These are phyloP conservation scores for Cyrtonyx montezumae DNA, from an alignment of 2,113 vertebrate genomes.

Conservation along the genomic window DNA sequence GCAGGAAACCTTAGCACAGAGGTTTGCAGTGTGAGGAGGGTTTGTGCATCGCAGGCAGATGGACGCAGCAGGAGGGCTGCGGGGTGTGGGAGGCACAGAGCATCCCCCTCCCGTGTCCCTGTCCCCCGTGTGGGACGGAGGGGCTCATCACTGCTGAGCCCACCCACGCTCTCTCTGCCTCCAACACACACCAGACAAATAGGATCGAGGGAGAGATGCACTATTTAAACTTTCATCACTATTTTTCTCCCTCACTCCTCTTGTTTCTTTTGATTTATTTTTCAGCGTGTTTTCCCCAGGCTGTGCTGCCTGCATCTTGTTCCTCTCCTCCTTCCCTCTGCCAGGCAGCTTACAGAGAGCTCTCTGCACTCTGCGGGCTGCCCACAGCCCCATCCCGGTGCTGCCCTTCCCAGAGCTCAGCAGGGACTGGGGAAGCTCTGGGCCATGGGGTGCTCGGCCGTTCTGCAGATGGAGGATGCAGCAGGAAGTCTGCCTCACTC, in stretches of 20 bases:
- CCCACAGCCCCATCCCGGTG: neutral
- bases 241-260: slow-evolving; percentile 56
- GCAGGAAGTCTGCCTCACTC: neutral
- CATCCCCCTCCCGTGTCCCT: neutral
- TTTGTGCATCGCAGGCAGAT: neutral
- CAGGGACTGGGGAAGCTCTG: neutral
- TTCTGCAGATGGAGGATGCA: neutral
- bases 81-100: neutral
- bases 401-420: neutral
- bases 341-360: accelerated
- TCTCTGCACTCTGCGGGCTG: neutral
- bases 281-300: slow-evolving; percentile 44
- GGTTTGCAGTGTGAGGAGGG: neutral
- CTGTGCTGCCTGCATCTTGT: slow-evolving; percentile 14
- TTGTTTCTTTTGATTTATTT: slow-evolving; percentile 71
- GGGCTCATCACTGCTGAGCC: neutral
- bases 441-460: no score
- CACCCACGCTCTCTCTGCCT: neutral
- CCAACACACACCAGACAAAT: slow-evolving; percentile 17
- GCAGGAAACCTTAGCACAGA: neutral
- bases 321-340: neutral
- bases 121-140: neutral
- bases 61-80: neutral
- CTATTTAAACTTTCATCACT: slow-evolving; percentile 68
- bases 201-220: neutral